Base-by-base conservation (phyloP, 2,113 vertebrate species). In the Echinops telfairi region DNA sequence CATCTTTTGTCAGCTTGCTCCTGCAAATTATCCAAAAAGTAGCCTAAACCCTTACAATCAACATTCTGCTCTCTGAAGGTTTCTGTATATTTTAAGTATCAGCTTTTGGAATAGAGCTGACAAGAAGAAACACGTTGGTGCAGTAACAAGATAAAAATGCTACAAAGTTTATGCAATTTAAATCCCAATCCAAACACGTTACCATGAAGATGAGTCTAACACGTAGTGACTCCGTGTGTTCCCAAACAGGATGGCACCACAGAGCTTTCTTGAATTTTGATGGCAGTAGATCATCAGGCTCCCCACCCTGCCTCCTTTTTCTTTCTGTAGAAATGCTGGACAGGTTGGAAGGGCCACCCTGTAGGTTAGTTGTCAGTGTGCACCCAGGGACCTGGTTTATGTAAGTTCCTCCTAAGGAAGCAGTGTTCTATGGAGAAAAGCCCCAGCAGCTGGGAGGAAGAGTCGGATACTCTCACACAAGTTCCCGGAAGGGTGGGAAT, bases 21-120 rank as follows among this genome's bases (percentile, higher is more conserved):
- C 40, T 94, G 80, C 25, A 62, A 70, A 60, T 77, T 75, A n/a
- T 53, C 47, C 47, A 10, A 10, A 53, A 53, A 53, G 47, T 23
- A 86, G 68, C 6, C 29, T 86, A 84, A 2, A 38, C 27, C 19
- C 23, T 86, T 5, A 36, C n/a, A 64, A 40, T 57, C 57, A 36
- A 47, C 27, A 66, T 5, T 17, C 22, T 70, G 22, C 1, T 91
- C 43, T 94, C 12, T 6, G 47, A 53, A 53, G 10, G 47, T 90
- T 91, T 93, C 64, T 87, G 36, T 64, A 31, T 12, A 58, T 43
- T 90, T 85, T 70, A 82, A 36, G 79, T 82, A 62, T 77, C 43
- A n/a, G 27, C 23, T 79, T 70, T 88, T 76, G 38, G 38, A 53
- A 80, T 22, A 83, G 29, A 71, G 47, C 58, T 90, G 17, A 23